Conservation (phyloP, 1,140 invertebrate genomes). For the Rhopalosiphum maidis region DNA sequence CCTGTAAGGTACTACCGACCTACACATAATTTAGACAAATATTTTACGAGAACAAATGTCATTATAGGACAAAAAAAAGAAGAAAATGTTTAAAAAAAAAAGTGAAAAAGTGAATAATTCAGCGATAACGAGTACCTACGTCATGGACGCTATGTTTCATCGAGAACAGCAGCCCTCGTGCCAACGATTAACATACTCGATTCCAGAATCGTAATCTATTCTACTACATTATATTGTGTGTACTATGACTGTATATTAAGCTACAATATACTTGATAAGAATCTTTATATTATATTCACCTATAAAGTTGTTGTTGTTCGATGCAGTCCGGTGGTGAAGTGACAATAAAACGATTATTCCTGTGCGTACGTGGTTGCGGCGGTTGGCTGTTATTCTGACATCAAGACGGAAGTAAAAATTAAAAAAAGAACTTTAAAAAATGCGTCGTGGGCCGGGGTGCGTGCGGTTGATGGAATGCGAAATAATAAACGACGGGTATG, state of each 20-base stretch:
- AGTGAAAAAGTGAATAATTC: not conserved
- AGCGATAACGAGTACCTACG: not conserved
- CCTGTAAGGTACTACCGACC: not conserved
- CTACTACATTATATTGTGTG: no score
- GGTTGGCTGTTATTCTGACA: not conserved
- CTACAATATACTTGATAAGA: not conserved
- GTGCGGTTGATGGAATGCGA: not conserved
- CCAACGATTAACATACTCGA: not conserved
- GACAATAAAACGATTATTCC: slow-evolving; percentile 15
- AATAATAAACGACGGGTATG: not conserved
- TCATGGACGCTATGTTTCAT: not conserved
- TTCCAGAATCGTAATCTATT: not conserved
- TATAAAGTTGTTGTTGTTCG: not conserved
- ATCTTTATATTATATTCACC: not conserved
- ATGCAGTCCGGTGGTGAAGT: not conserved
- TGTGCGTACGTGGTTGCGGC: not conserved
- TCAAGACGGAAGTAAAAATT: not conserved
- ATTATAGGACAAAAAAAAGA: not conserved
- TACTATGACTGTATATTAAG: no score
- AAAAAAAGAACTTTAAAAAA: not conserved
- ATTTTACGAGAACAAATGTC: not conserved
- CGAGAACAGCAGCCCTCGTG: not conserved
- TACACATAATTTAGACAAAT: no score
- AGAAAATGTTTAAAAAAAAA: not conserved
- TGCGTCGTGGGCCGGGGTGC: not conserved